A percentile compares a stretch with the other conserved stretches of the same genome.
These are phyloP conservation scores for Aphelenchoides avenae DNA, from an alignment of 1,140 invertebrate species.

Conservation along the genomic window DNA sequence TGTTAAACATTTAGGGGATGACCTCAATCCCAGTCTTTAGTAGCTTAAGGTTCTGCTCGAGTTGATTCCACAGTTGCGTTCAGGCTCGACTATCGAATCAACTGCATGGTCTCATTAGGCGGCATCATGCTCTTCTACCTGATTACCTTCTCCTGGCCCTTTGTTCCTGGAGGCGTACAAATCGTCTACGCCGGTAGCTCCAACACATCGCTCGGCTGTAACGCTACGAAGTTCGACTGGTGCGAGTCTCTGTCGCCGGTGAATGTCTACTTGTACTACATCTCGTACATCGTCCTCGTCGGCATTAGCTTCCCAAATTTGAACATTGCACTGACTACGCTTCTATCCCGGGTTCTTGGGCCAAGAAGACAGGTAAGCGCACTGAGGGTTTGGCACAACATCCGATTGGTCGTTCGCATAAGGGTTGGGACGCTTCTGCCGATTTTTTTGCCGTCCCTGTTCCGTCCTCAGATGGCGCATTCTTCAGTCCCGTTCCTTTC, in stretches of 20 bases:
- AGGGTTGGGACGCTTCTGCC: too few species aligned
- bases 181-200: not conserved
- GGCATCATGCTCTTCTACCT: conserved; percentile 31
- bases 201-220: too few species aligned
- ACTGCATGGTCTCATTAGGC: conserved; percentile 26
- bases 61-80: too few species aligned
- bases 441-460: too few species aligned
- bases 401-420: too few species aligned
- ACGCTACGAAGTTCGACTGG: conserved; percentile 42
- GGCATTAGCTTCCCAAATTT: conserved; percentile 40
- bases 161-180: conserved; percentile 18
- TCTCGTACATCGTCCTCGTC: conserved; percentile 36
- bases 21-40: too few species aligned
- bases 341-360: conserved; percentile 35
- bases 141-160: conserved; percentile 45
- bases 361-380: conserved; percentile 34
- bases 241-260: conserved; percentile 28
- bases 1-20: too few species aligned
- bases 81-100: conserved; percentile 32
- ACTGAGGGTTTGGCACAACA: conserved; percentile 38
- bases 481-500: too few species aligned
- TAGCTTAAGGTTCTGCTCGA: too few species aligned
- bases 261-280: conserved; percentile 36
- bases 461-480: too few species aligned
- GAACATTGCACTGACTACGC: conserved; percentile 38